Evolutionary conservation across 2,888 invertebrate species (phyloP).

Genomic region (Dolichomitus sp.): DNA sequence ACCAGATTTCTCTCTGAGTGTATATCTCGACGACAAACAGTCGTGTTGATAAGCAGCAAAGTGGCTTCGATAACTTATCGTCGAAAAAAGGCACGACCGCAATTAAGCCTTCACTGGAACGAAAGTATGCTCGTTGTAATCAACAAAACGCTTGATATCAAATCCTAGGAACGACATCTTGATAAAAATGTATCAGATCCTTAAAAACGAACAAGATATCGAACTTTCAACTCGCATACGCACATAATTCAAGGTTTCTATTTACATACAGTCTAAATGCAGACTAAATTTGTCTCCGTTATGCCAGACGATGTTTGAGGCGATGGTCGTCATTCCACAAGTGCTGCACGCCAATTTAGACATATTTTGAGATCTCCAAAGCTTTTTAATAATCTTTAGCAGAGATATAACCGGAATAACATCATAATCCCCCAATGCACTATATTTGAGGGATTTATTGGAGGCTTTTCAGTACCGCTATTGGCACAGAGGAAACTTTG

Average conservation of each 20-base stretch:
- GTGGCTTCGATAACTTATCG: not conserved
- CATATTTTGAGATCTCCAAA: constrained; percentile 59
- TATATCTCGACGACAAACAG: not conserved
- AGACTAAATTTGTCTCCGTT: constrained; percentile 82
- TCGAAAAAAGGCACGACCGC: not conserved
- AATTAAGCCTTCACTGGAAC: not conserved
- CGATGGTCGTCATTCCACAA: constrained; percentile 75
- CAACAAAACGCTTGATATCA: not conserved
- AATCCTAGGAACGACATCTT: not conserved
- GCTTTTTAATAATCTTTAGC: constrained; percentile 49
- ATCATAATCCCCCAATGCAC: too few species aligned
- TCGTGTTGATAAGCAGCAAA: not conserved
- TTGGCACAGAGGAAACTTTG: too few species aligned
- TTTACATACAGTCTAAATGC: constrained; percentile 83
- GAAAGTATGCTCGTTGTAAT: not conserved
- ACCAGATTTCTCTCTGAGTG: too few species aligned
- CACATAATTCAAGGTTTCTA: constrained; percentile 61
- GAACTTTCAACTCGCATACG: not conserved
- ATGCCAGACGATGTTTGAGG: constrained; percentile 72
- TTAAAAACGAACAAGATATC: not conserved
- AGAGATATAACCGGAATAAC: not conserved
- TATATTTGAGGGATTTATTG: too few species aligned
- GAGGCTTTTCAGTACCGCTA: too few species aligned
- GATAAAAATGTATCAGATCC: not conserved
- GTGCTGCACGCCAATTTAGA: constrained; percentile 37